Evolutionary conservation across 2,888 invertebrate genomes (phyloP), one percentile per base, ranked within the genome.

Genomic region (Sussaba pulchella): DNA sequence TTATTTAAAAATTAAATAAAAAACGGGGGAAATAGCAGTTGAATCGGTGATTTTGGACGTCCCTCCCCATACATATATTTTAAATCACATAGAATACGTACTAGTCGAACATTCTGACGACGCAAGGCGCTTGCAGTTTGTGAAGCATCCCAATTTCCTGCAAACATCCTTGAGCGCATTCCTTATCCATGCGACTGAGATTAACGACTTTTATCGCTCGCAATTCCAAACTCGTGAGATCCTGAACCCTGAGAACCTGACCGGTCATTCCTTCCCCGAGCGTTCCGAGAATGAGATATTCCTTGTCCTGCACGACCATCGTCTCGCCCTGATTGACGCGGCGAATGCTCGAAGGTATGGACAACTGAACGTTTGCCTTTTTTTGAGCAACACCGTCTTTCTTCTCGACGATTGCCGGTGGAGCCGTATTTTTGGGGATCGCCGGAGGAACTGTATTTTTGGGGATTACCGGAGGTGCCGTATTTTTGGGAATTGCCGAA

Each of bases 181-280:
- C 93, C 64, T 94, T 94, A 91, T 98, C 97, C 21, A 93, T 92
- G 12, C 94, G 95, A 19, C 94, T 94, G 64, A 99, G 93, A 91
- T 96, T 94, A 0, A 99, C 98, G 88, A 96, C 95, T 93, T 99
- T 97, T 54, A 98, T 94, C 0, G 98, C 98, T 85, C 95, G 94
- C 79, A 95, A 93, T 52, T 92, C 94, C 52, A 94, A 93, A 10
- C 93, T 92, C 87, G 95, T 95, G 81, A 95, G 92, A 52, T 96
- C 96, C 93, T 96, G 93, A 57, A 92, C 94, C 91, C 94, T 93
- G 71, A 94, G 96, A 2, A 98, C 98, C 91, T 96, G 95, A 88
- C 98, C 97, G 72, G 98, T 98, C 47, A 98, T 98, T n/a, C 98
- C 98, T 85, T 94, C 95, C 0, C 99, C 99, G 59, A 98, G 92